phyloP scores from a whole-genome alignment of 2,888 invertebrate genomes.

The Alitta virens region DNA sequence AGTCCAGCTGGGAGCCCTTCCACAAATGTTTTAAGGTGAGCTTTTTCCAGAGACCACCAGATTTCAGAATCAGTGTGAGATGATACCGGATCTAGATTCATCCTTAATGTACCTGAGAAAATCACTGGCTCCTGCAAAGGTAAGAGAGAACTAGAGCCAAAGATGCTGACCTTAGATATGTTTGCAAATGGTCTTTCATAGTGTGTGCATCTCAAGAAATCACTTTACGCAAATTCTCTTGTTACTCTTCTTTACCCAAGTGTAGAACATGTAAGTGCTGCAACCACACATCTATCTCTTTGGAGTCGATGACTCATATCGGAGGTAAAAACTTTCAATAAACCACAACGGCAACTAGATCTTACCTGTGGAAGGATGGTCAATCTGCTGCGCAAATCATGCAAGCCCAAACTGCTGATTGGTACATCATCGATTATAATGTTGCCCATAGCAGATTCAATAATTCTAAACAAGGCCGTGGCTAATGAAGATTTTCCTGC shows the following conservation, averaged over 20 bases:
- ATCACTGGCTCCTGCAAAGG: slow-evolving; percentile 74
- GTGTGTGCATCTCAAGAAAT: too few species aligned
- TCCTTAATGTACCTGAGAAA: slow-evolving; percentile 84
- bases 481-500: slow-evolving; percentile 48
- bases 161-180: too few species aligned
- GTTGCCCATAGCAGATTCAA: slow-evolving; percentile 40
- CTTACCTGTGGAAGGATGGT: slow-evolving; percentile 58
- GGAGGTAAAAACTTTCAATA: too few species aligned
- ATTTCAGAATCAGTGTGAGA: slow-evolving; percentile 74
- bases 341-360: too few species aligned
- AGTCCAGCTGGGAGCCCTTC: slow-evolving; percentile 73
- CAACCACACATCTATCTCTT: too few species aligned
- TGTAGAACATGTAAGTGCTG: too few species aligned
- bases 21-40: slow-evolving; percentile 82
- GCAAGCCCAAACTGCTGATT: slow-evolving; percentile 31
- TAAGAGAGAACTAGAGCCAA: too few species aligned
- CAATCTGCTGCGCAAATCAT: slow-evolving; percentile 35
- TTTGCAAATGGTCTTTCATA: too few species aligned
- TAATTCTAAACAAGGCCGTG: slow-evolving; percentile 42
- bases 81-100: slow-evolving; percentile 87
- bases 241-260: too few species aligned
- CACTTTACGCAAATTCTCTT: too few species aligned
- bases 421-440: slow-evolving; percentile 45
- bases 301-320: neutral
- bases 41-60: slow-evolving; percentile 82